A percentile compares a stretch with the other conserved stretches of the same genome.
These are phyloP conservation scores for Leptinotarsa haldemani DNA, from an alignment of 2,888 invertebrate genomes.

Conservation along the genomic window DNA sequence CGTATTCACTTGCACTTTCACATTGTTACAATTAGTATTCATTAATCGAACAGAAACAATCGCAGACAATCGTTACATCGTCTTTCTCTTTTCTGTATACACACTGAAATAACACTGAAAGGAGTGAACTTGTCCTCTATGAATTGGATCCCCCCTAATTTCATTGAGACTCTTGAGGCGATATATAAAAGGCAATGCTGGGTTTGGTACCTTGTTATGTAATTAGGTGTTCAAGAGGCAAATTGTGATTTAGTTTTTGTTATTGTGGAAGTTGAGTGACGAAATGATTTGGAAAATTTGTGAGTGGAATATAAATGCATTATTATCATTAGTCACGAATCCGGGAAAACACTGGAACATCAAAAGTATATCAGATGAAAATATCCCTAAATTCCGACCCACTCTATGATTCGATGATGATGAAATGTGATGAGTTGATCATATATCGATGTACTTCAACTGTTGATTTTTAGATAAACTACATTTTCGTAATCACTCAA, in stretches of 20 bases:
- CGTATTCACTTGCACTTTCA: constrained; percentile 45
- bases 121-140: neutral
- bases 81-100: constrained; percentile 20
- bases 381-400: no score
- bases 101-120: neutral
- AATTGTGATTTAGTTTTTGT: constrained; percentile 24
- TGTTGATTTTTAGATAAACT: no score
- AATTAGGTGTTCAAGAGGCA: constrained; percentile 19
- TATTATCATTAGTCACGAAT: neutral
- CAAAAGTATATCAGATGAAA: no score
- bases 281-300: constrained; percentile 19
- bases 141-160: constrained; percentile 40
- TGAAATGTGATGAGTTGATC: no score
- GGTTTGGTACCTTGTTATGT: constrained; percentile 17
- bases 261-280: constrained; percentile 1
- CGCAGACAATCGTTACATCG: constrained; percentile 22
- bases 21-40: constrained; percentile 20
- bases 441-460: no score
- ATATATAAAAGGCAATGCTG: constrained; percentile 40
- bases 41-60: constrained; percentile 25
- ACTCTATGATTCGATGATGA: no score
- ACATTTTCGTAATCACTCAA: no score
- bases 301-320: constrained; percentile 5
- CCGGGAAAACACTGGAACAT: no score
- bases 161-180: constrained; percentile 10